phyloP scores from a whole-genome alignment of 2,113 vertebrate species.

The Apodemus sylvaticus region DNA sequence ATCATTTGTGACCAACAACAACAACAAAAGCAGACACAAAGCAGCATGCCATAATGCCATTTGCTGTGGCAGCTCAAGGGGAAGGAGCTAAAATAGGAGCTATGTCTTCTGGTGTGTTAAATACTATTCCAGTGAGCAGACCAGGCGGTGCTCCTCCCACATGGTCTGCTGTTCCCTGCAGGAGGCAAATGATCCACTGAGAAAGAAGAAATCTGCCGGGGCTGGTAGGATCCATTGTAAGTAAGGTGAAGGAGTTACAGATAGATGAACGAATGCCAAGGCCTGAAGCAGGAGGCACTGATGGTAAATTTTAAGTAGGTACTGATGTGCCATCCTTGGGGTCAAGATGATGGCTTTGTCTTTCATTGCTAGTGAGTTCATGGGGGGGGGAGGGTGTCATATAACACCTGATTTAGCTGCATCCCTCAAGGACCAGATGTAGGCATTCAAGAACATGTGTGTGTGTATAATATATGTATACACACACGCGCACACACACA shows the following conservation, averaged over 20 bases:
- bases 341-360: background rate
- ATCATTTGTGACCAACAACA: background rate
- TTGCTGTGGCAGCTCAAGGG: too few relatives aligned
- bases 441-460: background rate
- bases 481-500: background rate
- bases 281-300: background rate
- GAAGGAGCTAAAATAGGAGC: background rate
- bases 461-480: too few relatives aligned
- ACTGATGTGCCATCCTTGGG: background rate
- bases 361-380: background rate
- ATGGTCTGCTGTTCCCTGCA: background rate
- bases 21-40: background rate
- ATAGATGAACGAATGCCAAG: background rate
- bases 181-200: background rate
- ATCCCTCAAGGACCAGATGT: background rate
- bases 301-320: background rate
- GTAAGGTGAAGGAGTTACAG: background rate
- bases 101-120: background rate
- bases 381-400: too few relatives aligned
- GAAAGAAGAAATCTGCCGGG: background rate
- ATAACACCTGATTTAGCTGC: background rate
- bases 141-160: rapidly evolving
- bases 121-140: background rate
- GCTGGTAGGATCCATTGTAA: background rate
- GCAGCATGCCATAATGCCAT: too few relatives aligned